Conservation (phyloP, 2,797 vertebrate genomes). For the Euphonia xanthogaster region DNA sequence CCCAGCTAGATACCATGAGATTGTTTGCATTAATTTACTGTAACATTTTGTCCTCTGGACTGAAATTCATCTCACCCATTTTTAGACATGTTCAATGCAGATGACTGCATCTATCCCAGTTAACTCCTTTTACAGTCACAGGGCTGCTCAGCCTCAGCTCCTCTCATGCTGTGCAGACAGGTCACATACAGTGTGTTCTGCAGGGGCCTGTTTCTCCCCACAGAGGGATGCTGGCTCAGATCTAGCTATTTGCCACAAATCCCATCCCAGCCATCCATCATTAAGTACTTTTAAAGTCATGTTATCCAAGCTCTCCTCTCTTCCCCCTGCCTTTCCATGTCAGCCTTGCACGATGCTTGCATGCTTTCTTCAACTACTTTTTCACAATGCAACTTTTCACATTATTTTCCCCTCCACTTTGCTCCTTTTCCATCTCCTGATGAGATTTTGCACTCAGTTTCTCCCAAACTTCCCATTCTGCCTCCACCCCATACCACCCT, state of each 20-base stretch:
- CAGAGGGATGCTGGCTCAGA: background rate
- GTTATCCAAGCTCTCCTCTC: background rate
- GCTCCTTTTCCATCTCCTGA: background rate
- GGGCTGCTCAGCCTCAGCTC: background rate
- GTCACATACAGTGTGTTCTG: background rate
- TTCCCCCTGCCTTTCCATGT: background rate
- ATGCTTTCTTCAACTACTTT: background rate
- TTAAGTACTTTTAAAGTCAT: background rate
- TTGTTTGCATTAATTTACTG: background rate
- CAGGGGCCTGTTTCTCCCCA: background rate
- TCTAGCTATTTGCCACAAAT: background rate
- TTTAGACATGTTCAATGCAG: constrained; percentile 17
- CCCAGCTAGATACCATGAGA: background rate
- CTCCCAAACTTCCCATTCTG: background rate
- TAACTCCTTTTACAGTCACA: constrained; percentile 6
- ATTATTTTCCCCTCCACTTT: background rate
- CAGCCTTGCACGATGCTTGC: background rate
- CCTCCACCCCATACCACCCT: background rate
- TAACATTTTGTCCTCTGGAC: background rate
- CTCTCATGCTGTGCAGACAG: background rate
- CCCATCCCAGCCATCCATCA: background rate
- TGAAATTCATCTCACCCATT: constrained; percentile 14
- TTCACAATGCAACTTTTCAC: background rate
- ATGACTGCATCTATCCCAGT: background rate
- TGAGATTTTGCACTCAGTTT: background rate